A percentile compares a stretch with the other conserved stretches of the same genome.
Conservation (phyloP, 2,113 vertebrate species). For the Odocoileus virginianus region DNA sequence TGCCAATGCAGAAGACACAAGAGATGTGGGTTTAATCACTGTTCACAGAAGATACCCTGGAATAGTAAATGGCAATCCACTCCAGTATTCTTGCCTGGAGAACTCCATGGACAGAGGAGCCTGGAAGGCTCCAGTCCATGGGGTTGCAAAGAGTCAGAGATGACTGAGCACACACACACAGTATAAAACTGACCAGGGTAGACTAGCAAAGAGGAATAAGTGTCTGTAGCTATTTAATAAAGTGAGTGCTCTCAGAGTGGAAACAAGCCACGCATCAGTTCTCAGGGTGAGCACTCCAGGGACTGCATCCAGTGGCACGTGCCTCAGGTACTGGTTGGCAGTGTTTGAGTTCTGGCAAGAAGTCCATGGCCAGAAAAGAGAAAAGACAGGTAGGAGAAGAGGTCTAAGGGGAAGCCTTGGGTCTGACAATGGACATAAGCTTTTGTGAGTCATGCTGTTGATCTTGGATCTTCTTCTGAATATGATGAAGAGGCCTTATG, state of each 20-base stretch:
- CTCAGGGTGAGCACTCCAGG: neutral
- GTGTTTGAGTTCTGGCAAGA: neutral
- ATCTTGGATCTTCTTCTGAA: neutral
- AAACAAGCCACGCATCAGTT: neutral
- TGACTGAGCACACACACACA: neutral
- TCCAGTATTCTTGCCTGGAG: neutral
- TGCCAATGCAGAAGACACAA: neutral
- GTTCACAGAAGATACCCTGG: neutral
- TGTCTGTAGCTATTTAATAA: neutral
- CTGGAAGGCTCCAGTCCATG: neutral
- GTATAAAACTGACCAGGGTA: neutral
- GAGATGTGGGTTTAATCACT: neutral
- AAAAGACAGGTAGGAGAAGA: neutral
- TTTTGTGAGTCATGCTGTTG: neutral
- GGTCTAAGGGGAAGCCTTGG: neutral
- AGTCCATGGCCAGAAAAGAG: neutral
- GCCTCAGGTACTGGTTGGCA: neutral
- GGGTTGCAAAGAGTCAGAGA: neutral
- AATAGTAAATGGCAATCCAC: neutral
- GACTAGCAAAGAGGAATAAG: neutral
- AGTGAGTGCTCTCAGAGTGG: neutral
- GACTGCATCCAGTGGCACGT: accelerated
- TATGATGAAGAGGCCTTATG: neutral
- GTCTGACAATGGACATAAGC: neutral
- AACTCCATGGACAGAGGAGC: neutral